Evolutionary conservation across 2,113 vertebrate species (phyloP), one percentile per base, ranked within the genome.

Genomic region (Nesoenas mayeri): DNA sequence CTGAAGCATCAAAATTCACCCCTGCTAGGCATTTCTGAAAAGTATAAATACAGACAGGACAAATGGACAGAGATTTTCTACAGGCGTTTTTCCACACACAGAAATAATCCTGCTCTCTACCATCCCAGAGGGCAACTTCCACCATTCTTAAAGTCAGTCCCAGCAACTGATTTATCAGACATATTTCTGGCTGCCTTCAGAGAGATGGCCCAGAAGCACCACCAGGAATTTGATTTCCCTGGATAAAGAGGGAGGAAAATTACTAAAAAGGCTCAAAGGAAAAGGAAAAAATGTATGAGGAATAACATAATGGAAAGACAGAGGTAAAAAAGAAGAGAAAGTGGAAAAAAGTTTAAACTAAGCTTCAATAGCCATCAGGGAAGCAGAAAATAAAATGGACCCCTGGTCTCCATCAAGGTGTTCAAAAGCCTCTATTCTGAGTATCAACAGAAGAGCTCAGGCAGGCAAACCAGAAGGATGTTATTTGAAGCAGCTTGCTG

Each of bases 401-500:
- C 12, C 10, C 58, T 32, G 14, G 29, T 15, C 6, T 79, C 26
- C 38, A 69, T 9, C 32, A 61, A 89, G 85, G 79, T 87, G 88
- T 38, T 86, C 31, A 75, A 53, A 88, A 36, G 38, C 15, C 56
- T 77, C 9, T 5, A 40, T 50, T 81, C 56, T 88, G 74, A 57
- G 50, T 64, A 84, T 61, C 40, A 48, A 42, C 47, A 80, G 67
- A 71, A 70, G 75, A 89, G 26, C n/a, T 87, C 24, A n/a, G 78
- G 47, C 54, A 56, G 91, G 86, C 73, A 65, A 79, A 82, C 57
- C 67, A 54, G 31, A 82, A 48, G 48, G 82, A 78, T 79, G 34
- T 78, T 95, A 88, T 87, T 92, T 81, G 92, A 67, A 96, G 91
- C 87, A 94, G 83, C 70, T 83, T 88, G 80, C 79, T 91, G 89